Base-by-base conservation (phyloP, 1,140 invertebrate species). In the Cyrtorhinus lividipennis region DNA sequence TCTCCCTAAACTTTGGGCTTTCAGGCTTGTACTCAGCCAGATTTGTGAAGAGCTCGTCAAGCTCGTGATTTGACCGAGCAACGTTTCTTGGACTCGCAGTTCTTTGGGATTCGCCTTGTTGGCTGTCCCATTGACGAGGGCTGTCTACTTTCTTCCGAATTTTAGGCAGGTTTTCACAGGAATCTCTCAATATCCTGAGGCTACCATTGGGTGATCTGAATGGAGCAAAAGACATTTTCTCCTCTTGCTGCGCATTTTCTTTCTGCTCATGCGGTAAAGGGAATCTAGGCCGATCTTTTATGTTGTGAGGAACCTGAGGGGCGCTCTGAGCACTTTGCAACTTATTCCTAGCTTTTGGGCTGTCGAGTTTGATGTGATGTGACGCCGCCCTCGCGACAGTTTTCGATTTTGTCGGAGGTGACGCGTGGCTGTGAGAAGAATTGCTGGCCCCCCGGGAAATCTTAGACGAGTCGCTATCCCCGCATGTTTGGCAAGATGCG, bases 401-500 rank as follows among this genome's bases (percentile, higher is more conserved):
- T 53, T 53, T 53, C 10, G 48, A 8, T 53, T 53, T 53, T 5
- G 20, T 53, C 5, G 48, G 48, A 20, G 48, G 10, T 5, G 48
- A 22, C 10, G 48, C 10, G 48, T 53, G 48, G 20, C 48, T 53
- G 48, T 53, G 48, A 20, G 38, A 20, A 15, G 48, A 48, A 15
- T n/a, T 56, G 45, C 10, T 56, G n/a, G n/a, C n/a, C 22, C 56
- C 56, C 18, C 56, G 44, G 8, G 24, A 13, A n/a, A 26, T 45
- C 8, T 63, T 8, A 5, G 48, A 53, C 5, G 48, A 13, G 48
- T 53, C 48, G 20, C 20, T 53, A 53, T 53, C 48, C 5, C 48
- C 48, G 20, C 48, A 53, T 20, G 48, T 53, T 53, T 53, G 48
- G 20, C 48, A 53, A 8, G 48, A 53, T 5, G 58, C 63, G 2